Evolutionary conservation across 2,797 vertebrate genomes (phyloP), one percentile per base, ranked within the genome.

Genomic region (Manis javanica): DNA sequence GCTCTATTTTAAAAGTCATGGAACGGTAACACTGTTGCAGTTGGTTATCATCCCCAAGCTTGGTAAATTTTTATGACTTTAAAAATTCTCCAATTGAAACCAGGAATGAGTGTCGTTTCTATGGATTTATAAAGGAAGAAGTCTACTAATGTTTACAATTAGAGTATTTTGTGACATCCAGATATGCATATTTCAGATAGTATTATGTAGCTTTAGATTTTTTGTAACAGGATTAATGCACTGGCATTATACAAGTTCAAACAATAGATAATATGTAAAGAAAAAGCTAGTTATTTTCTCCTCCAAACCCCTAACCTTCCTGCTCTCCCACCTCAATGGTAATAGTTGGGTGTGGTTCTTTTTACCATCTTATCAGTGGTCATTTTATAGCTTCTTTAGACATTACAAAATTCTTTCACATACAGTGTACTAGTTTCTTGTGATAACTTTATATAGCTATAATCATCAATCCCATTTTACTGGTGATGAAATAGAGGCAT

Each of bases 81-180:
- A 93, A 69, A 94, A 95, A 91, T 96, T 88, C 46, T 95, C 64
- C 79, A 78, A 79, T 79, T 91, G 61, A 90, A 96, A 91, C 39
- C 39, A 66, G 72, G 49, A 49, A 61, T 42, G 13, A 96, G 24
- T 26, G 12, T 88, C 79, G 18, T 72, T 85, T 96, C 66, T 87
- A 11, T 51, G 21, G 75, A 78, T 31, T 75, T 77, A 14, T 18
- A 84, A 61, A 86, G 75, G 29, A 78, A 37, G 24, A 63, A 26
- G 29, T 11, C 64, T 91, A 49, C 51, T 75, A 51, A 15, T 84
- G 46, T 89, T 96, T 87, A 59, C 9, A 49, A 19, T 75, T 49
- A 71, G 63, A 55, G 26, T 39, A 49, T 87, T 91, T 46, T 84
- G 29, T 49, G 66, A 84, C 49, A 46, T 63, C 18, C 18, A 85